Conservation (phyloP, 53 echinoderm and acorn worm species). For the Crossaster papposus region DNA sequence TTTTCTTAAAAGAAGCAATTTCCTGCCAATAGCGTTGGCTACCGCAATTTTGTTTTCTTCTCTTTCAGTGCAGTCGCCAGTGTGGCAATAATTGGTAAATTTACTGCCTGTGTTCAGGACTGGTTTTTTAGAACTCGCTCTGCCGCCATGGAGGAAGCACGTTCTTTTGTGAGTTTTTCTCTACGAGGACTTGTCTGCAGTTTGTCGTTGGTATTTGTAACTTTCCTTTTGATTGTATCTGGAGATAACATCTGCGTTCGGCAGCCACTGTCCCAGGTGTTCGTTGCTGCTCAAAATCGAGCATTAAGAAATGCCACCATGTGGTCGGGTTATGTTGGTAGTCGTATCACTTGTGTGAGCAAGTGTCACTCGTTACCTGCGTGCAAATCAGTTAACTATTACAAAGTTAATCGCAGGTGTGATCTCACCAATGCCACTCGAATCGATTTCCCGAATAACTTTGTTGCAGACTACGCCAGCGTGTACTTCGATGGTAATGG, state of each 20-base stretch:
- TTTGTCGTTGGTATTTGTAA: background rate
- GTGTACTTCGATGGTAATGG: background rate
- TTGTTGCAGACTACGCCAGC: background rate
- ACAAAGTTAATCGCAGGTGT: background rate
- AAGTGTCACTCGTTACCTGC: background rate
- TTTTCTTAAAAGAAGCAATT: no score
- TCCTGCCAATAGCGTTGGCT: no score
- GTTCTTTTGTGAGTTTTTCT: no score
- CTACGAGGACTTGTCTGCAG: no score
- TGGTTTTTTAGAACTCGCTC: no score
- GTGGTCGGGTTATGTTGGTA: background rate
- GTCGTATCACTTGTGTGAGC: background rate
- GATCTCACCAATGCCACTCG: background rate
- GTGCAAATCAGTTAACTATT: constrained; percentile 19
- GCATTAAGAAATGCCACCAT: background rate
- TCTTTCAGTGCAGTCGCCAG: no score
- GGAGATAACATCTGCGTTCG: background rate
- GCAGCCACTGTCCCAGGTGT: background rate
- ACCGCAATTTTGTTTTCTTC: no score
- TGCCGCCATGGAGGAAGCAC: no score
- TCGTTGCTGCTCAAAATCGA: background rate
- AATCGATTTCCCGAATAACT: background rate
- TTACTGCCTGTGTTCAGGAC: no score
- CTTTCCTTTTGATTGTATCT: background rate
- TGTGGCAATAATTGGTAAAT: no score